Evolutionary conservation across 2,888 invertebrate species (phyloP).

Genomic region (Hirtodrosophila alboralis): DNA sequence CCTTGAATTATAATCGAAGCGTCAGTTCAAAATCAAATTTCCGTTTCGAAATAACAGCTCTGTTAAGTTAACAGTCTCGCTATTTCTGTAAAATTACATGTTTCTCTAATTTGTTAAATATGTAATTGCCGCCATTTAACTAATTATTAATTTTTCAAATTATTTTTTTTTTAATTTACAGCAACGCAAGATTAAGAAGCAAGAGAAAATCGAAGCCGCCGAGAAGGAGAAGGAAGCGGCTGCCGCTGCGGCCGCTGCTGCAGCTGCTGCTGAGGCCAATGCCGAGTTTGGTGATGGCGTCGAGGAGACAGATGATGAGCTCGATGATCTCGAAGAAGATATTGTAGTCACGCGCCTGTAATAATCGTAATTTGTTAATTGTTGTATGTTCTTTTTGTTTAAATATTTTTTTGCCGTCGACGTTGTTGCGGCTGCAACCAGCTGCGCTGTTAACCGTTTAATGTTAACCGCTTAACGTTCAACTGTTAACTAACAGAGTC

Average conservation of each 20-base stretch:
- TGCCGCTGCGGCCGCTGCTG: conserved; percentile 88
- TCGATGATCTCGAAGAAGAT: conserved; percentile 94
- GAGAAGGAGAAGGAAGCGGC: conserved; percentile 87
- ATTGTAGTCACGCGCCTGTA: conserved; percentile 94
- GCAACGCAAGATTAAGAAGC: conserved; percentile 89
- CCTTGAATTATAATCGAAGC: too few species aligned
- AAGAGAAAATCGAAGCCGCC: conserved; percentile 86
- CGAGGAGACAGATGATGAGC: conserved; percentile 93
- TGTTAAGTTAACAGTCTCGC: too few species aligned
- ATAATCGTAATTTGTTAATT: conserved; percentile 53
- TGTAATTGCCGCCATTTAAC: too few species aligned
- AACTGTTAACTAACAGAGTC: conserved; percentile 17
- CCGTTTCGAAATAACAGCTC: too few species aligned
- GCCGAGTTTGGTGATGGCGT: conserved; percentile 81
- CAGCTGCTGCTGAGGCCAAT: conserved; percentile 72
- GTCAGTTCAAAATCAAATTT: too few species aligned
- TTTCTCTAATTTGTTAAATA: too few species aligned
- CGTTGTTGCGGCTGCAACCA: conserved; percentile 47
- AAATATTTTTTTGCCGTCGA: conserved; percentile 44
- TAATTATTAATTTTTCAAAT: too few species aligned
- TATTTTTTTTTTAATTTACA: conserved; percentile 68
- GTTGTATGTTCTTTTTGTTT: conserved; percentile 59
- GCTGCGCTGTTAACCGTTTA: conserved; percentile 33
- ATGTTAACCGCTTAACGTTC: conserved; percentile 2
- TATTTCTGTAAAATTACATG: too few species aligned